These are phyloP conservation scores for Syrista parreyssii DNA, from an alignment of 2,888 invertebrate species.

Conservation along the genomic window DNA sequence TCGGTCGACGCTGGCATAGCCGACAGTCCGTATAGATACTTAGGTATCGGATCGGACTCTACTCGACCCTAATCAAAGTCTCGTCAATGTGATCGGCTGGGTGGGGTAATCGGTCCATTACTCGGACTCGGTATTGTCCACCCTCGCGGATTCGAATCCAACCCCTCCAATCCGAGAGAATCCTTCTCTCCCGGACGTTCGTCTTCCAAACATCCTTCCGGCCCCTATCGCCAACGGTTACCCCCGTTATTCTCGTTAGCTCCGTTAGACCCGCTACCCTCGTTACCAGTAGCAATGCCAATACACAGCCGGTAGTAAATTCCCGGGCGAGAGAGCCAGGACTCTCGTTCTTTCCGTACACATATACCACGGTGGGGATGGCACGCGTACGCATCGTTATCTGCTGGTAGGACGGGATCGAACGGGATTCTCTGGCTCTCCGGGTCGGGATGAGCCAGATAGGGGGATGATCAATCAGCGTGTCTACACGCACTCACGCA, in stretches of 20 bases:
- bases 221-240: conserved; percentile 27
- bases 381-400: conserved; percentile 59
- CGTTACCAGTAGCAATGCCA: conserved; percentile 11
- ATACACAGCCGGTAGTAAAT: neutral
- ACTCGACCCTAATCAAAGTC: conserved; percentile 67
- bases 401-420: conserved; percentile 29
- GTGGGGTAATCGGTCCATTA: conserved; percentile 66
- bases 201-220: conserved; percentile 43
- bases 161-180: conserved; percentile 17
- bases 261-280: conserved; percentile 8
- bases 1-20: too few relatives aligned
- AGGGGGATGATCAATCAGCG: conserved; percentile 53
- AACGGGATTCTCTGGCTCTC: too few relatives aligned
- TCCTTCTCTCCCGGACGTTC: conserved; percentile 22
- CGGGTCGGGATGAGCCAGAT: conserved; percentile 24
- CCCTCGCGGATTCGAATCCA: conserved; percentile 37
- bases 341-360: neutral
- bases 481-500: conserved; percentile 26
- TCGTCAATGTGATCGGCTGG: conserved; percentile 64
- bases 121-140: conserved; percentile 61
- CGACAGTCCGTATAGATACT: conserved; percentile 3
- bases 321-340: neutral
- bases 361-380: conserved; percentile 19
- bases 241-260: conserved; percentile 9
- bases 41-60: conserved; percentile 57